A percentile compares a stretch with the other conserved stretches of the same genome.
Evolutionary conservation across 2,797 vertebrate species (phyloP).

Genomic region (Phaenicophaeus curvirostris): DNA sequence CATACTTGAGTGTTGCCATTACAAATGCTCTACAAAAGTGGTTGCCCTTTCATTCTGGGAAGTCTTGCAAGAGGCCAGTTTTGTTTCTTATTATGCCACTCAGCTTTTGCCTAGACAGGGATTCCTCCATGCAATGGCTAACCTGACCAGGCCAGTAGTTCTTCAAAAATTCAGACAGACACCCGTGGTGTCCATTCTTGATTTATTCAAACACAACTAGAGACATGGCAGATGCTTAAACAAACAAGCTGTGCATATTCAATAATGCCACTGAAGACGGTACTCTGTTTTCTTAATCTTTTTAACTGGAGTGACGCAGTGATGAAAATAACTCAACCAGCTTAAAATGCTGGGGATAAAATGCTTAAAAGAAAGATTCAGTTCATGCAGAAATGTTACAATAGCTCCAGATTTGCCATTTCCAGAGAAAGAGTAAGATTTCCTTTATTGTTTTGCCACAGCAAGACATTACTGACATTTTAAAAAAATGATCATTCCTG

Average conservation of each 20-base stretch:
- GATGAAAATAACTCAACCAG: slow-evolving; percentile 12
- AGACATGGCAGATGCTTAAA: not conserved
- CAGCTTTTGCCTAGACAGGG: not conserved
- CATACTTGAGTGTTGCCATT: not conserved
- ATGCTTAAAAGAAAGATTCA: slow-evolving; percentile 5
- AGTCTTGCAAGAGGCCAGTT: not conserved
- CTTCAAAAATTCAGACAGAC: not conserved
- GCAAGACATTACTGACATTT: slow-evolving; percentile 77
- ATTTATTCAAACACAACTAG: not conserved
- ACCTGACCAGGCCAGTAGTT: not conserved
- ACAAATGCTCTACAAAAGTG: fast-evolving
- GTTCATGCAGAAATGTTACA: slow-evolving; percentile 10
- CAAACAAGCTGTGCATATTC: not conserved
- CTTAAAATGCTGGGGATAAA: not conserved
- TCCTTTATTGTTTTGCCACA: slow-evolving; percentile 50
- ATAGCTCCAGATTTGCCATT: slow-evolving; percentile 16
- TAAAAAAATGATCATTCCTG: slow-evolving; percentile 78
- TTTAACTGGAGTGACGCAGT: not conserved
- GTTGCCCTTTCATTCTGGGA: not conserved
- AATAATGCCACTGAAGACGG: not conserved
- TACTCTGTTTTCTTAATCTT: not conserved
- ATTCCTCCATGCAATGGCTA: not conserved
- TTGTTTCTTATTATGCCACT: not conserved
- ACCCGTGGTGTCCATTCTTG: not conserved
- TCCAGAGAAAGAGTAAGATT: slow-evolving; percentile 11